Conservation (phyloP, 2,797 vertebrate species). For the Clarias pachynema region DNA sequence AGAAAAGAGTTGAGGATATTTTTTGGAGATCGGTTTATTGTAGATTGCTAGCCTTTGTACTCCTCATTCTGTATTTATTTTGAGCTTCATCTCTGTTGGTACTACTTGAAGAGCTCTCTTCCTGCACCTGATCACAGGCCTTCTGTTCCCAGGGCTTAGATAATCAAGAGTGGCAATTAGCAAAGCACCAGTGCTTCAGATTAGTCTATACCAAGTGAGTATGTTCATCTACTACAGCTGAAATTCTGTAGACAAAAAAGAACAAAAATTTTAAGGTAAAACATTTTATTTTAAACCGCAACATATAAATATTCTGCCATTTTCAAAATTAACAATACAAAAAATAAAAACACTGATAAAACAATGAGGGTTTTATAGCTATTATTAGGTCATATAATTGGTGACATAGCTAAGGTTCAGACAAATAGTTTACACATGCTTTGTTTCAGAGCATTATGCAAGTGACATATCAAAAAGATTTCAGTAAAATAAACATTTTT, state of each 20-base stretch:
- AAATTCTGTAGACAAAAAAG: background rate
- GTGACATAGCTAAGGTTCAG: background rate
- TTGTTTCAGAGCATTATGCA: no score
- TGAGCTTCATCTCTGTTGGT: conserved; percentile 23
- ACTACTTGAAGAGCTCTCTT: conserved; percentile 42
- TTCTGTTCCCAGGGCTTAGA: conserved; percentile 28
- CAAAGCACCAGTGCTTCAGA: conserved; percentile 22
- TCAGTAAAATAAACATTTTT: no score
- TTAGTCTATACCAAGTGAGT: conserved; percentile 27
- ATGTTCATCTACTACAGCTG: conserved; percentile 32
- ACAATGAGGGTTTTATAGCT: background rate
- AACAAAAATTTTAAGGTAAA: no score
- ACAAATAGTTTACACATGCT: background rate
- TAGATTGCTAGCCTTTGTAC: conserved; percentile 26
- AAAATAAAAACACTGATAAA: background rate
- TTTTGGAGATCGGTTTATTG: conserved; percentile 19
- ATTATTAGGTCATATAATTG: background rate
- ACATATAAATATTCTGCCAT: background rate
- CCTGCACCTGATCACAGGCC: conserved; percentile 38
- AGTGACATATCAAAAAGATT: no score
- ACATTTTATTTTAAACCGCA: conserved; percentile 22
- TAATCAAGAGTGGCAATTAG: conserved; percentile 48
- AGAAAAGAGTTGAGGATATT: background rate
- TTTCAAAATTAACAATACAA: background rate
- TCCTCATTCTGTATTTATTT: conserved; percentile 22